Percentiles rank a stretch among this genome's conserved stretches.
Conservation (phyloP, 2,888 invertebrate genomes). For the Nudaria mundana region DNA sequence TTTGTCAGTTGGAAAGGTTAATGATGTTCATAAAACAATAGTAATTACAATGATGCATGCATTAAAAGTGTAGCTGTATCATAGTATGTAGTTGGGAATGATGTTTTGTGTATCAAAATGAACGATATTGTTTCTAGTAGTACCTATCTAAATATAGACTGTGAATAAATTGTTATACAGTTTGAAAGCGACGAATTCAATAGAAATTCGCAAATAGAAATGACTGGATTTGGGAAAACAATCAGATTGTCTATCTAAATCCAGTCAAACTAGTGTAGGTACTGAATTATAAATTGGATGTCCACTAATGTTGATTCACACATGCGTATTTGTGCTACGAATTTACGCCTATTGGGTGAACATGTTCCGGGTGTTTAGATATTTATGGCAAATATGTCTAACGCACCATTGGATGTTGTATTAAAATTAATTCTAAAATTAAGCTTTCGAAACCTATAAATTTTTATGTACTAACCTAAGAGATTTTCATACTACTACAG, state of each 20-base stretch:
- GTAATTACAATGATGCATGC: slow-evolving; percentile 42
- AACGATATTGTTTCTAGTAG: slow-evolving; percentile 19
- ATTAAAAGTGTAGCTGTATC: slow-evolving; percentile 29
- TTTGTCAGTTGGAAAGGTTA: slow-evolving; percentile 44
- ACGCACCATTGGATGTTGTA: background rate
- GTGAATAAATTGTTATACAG: background rate
- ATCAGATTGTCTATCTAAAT: slow-evolving; percentile 12
- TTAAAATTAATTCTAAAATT: background rate
- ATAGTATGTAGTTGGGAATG: slow-evolving; percentile 19
- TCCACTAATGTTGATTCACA: background rate
- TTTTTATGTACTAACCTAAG: too few relatives aligned
- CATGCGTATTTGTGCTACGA: background rate
- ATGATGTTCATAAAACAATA: slow-evolving; percentile 43
- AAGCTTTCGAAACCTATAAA: too few relatives aligned
- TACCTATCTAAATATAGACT: slow-evolving; percentile 11
- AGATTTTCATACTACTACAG: too few relatives aligned
- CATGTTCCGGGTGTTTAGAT: background rate
- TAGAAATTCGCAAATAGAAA: slow-evolving; percentile 13
- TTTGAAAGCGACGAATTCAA: background rate
- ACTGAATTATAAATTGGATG: slow-evolving; percentile 1
- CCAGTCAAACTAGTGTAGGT: background rate
- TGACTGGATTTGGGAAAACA: slow-evolving; percentile 15
- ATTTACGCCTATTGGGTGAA: background rate
- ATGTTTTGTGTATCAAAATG: slow-evolving; percentile 25
- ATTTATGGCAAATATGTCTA: background rate